Percentiles rank a stretch among this genome's conserved stretches.
These are phyloP conservation scores for Pyrrhosoma nymphula DNA, from an alignment of 2,888 invertebrate species.

Conservation along the genomic window DNA sequence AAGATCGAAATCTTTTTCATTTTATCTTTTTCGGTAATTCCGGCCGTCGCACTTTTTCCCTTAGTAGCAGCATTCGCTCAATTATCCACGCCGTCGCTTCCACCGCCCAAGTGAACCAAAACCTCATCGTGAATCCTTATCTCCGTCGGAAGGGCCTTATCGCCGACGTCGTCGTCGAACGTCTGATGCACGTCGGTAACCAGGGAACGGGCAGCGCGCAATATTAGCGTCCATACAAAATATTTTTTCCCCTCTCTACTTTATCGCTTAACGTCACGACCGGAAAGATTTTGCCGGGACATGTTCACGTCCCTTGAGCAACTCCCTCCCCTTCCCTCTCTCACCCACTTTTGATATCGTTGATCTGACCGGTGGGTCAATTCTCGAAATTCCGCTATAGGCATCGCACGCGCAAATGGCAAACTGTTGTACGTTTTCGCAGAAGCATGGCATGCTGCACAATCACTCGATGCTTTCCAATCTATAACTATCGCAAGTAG, in stretches of 20 bases:
- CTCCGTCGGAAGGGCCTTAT: conserved; percentile 27
- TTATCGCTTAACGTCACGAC: background rate
- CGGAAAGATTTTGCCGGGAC: background rate
- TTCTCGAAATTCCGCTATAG: too few species aligned
- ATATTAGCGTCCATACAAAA: background rate
- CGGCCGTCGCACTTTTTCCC: background rate
- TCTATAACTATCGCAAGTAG: too few species aligned
- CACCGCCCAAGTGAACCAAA: background rate
- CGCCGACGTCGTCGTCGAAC: background rate
- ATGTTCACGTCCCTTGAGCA: background rate
- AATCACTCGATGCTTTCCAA: too few species aligned
- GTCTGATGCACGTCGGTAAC: background rate
- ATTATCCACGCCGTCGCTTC: conserved; percentile 39
- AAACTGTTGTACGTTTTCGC: too few species aligned
- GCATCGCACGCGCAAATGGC: too few species aligned
- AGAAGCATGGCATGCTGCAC: too few species aligned
- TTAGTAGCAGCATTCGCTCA: background rate
- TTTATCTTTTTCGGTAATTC: background rate
- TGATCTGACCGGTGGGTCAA: too few species aligned
- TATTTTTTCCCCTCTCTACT: background rate
- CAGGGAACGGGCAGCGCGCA: background rate
- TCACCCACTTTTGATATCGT: too few species aligned
- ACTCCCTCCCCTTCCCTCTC: background rate
- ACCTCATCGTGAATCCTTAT: conserved; percentile 33
- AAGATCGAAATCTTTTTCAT: background rate